A percentile compares a stretch with the other conserved stretches of the same genome.
These are phyloP conservation scores for Isichthys henryi DNA, from an alignment of 2,113 vertebrate species.

Conservation along the genomic window DNA sequence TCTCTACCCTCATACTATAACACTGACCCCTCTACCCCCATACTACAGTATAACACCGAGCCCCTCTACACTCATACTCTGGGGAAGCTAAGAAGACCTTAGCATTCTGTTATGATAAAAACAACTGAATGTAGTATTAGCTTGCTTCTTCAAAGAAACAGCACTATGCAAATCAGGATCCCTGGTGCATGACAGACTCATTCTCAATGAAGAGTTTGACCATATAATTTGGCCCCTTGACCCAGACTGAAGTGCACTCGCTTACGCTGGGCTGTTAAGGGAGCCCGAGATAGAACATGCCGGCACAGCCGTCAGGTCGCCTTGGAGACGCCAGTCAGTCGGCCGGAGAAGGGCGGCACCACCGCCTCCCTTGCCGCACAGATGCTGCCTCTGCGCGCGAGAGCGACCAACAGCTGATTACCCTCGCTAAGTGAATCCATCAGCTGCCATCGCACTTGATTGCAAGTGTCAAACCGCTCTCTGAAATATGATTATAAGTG, in stretches of 20 bases:
- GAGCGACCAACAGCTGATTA: slow-evolving; percentile 20
- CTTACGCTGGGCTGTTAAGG: background rate
- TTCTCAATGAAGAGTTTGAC: background rate
- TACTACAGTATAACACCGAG: background rate
- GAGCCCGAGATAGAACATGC: background rate
- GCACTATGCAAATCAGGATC: background rate
- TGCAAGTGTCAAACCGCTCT: slow-evolving; percentile 11
- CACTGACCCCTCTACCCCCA: background rate
- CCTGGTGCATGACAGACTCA: background rate
- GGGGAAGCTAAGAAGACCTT: background rate
- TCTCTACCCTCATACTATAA: too few relatives aligned
- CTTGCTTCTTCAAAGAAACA: background rate
- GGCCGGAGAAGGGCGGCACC: background rate
- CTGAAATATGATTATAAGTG: slow-evolving; percentile 24
- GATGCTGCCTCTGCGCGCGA: background rate
- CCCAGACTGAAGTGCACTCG: background rate
- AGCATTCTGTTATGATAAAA: background rate
- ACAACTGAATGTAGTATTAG: background rate
- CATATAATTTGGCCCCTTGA: background rate
- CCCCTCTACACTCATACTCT: background rate
- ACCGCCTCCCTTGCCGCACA: background rate
- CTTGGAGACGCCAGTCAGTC: background rate
- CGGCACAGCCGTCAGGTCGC: background rate
- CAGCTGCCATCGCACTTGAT: slow-evolving; percentile 27
- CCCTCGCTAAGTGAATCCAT: slow-evolving; percentile 27